Percentiles rank a stretch among this genome's conserved stretches.
phyloP scores from a whole-genome alignment of 64 coral and sea anemone genomes.

The Pocillopora verrucosa region DNA sequence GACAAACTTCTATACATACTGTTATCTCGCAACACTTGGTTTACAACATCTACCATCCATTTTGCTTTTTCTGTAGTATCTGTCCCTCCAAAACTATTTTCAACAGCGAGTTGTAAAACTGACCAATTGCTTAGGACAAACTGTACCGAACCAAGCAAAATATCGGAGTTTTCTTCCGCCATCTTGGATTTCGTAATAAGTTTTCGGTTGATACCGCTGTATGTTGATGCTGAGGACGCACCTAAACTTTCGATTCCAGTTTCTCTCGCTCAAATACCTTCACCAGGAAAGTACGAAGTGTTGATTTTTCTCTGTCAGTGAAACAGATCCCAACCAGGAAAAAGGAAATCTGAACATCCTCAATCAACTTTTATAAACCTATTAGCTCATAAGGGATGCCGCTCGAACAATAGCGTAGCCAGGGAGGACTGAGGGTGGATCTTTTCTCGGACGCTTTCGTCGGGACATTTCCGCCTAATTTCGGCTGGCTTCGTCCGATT shows the following conservation, averaged over 20 bases:
- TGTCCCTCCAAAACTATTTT: constrained; percentile 53
- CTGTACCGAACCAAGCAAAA: constrained; percentile 40
- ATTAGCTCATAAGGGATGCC: too few relatives aligned
- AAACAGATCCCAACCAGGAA: too few relatives aligned
- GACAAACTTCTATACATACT: constrained; percentile 1
- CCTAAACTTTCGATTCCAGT: neutral
- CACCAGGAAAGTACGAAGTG: neutral
- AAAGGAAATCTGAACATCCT: too few relatives aligned
- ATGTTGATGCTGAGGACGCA: neutral
- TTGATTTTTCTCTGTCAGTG: too few relatives aligned
- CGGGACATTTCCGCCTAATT: too few relatives aligned
- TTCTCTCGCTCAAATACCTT: neutral
- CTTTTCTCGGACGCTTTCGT: too few relatives aligned
- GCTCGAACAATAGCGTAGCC: too few relatives aligned
- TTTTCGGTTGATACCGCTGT: constrained; percentile 27
- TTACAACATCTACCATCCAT: constrained; percentile 57
- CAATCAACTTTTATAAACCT: too few relatives aligned
- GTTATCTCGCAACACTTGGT: constrained; percentile 56
- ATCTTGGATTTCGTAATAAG: constrained; percentile 41
- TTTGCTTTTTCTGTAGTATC: constrained; percentile 50
- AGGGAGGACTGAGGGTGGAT: too few relatives aligned
- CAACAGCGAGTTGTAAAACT: constrained; percentile 42
- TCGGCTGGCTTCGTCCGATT: too few relatives aligned
- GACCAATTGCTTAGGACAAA: constrained; percentile 67
- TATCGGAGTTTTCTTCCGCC: constrained; percentile 19